Base-by-base conservation (phyloP, 2,888 invertebrate species). In the Oligia latruncula region DNA sequence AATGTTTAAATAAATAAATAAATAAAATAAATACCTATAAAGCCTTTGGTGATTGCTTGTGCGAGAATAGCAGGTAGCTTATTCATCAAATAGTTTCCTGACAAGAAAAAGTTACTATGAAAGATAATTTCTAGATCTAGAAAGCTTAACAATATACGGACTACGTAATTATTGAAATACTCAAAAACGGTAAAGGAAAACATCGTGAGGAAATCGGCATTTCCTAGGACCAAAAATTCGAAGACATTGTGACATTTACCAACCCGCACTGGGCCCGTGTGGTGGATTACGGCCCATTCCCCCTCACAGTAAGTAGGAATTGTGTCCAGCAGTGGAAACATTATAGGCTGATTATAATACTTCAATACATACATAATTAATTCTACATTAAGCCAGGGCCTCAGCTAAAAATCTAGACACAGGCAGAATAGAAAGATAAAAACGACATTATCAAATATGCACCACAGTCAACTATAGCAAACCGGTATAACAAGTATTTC, bases 401-500 rank as follows among this genome's bases (percentile, higher is more conserved):
- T 29, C 11, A 40, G 2, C 23, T 4, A 64, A 55, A 74, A 55
- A 62, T 8, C 17, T 64, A 81, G 58, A 40, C 15, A 65, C 29
- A 64, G 35, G 9, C 17, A 11, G 6, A 74, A 60, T 55, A 75
- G 40, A 76, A 40, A 58, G 43, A 85, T 49, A 77, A 20, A 29
- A 70, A 77, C 17, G 49, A 58, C n/a, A 66, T 52, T 70, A 66
- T 74, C 71, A 52, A 85, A 79, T 82, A 85, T 82, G 83, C 83
- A 85, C 20, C 68, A 65, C 40, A 66, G 49, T 52, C 70, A 55
- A 62, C 60, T 78, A 72, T 65, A 58, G 46, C 68, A 77, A 85
- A 82, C 85, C 6, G 66, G 85, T 80, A 13, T 20, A 78, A 64
- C 85, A 62, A 78, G 85, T 77, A 77, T 78, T 64, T 74, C 76